phyloP scores from a whole-genome alignment of 1,140 invertebrate species.

The Orchesella cincta region DNA sequence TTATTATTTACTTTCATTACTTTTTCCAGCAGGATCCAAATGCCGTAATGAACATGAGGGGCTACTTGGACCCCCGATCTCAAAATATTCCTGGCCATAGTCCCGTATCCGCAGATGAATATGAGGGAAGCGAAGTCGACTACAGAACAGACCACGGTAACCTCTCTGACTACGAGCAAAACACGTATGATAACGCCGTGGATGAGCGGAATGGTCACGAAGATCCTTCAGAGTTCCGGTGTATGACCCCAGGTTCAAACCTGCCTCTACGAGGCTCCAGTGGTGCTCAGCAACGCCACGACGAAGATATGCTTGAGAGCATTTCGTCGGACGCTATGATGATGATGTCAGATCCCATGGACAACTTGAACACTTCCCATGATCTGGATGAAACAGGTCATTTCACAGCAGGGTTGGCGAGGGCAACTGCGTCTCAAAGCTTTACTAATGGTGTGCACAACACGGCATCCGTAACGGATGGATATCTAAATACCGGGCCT shows the following conservation, averaged over 20 bases:
- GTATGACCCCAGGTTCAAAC: conserved; percentile 18
- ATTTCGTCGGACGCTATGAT: conserved; percentile 20
- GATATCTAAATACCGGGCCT: neutral
- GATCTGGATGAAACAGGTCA: neutral
- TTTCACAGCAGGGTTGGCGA: neutral
- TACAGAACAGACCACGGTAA: conserved; percentile 21
- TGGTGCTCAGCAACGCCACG: neutral
- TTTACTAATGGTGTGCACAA: neutral
- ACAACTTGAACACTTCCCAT: neutral
- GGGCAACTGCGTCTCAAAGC: conserved; percentile 1
- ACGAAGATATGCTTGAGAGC: conserved; percentile 6
- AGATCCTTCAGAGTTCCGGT: conserved; percentile 27
- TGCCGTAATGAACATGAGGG: conserved; percentile 1
- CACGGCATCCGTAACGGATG: neutral
- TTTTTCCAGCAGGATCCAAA: neutral
- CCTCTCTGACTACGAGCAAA: conserved; percentile 14
- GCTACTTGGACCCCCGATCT: conserved; percentile 6
- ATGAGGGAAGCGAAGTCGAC: conserved; percentile 22
- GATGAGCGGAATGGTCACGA: conserved; percentile 3
- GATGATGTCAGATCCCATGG: neutral
- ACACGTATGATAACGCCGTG: conserved; percentile 10
- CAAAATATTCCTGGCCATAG: conserved; percentile 13
- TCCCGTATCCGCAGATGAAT: conserved; percentile 18
- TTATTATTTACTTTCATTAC: neutral
- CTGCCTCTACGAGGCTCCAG: neutral